A percentile compares a stretch with the other conserved stretches of the same genome.
phyloP scores from a whole-genome alignment of 2,888 invertebrate species.

The Mesopsocus fuscifrons region DNA sequence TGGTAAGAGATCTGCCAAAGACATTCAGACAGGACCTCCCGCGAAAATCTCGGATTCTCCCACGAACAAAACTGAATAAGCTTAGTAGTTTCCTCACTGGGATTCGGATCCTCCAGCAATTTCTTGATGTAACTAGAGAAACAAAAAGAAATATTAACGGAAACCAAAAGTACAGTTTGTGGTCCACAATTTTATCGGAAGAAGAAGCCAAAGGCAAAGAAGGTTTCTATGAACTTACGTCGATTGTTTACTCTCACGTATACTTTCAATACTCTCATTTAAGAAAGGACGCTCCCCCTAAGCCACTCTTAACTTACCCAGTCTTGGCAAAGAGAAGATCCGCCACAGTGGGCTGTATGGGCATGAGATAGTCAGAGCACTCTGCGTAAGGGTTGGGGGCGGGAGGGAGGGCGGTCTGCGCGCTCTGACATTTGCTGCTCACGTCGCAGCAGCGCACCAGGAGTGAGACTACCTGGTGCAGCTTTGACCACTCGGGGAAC shows the following conservation, averaged over 20 bases:
- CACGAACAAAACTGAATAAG: constrained; percentile 86
- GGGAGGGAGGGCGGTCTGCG: constrained; percentile 27
- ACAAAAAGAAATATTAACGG: constrained; percentile 12
- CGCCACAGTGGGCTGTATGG: constrained; percentile 51
- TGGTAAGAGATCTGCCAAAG: constrained; percentile 82
- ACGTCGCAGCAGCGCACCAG: constrained; percentile 86
- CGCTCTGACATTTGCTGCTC: constrained; percentile 41
- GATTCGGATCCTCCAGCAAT: constrained; percentile 82
- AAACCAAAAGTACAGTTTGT: constrained; percentile 3
- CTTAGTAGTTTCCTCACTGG: constrained; percentile 77
- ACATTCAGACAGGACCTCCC: constrained; percentile 71
- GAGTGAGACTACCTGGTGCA: constrained; percentile 82
- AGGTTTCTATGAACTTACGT: background rate
- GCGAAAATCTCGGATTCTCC: constrained; percentile 91
- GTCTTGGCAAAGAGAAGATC: constrained; percentile 68
- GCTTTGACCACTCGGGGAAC: constrained; percentile 81
- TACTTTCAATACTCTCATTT: too few relatives aligned
- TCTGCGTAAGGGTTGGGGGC: constrained; percentile 61
- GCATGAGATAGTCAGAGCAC: constrained; percentile 38
- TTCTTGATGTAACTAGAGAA: constrained; percentile 70
- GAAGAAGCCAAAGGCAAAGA: background rate
- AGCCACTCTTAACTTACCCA: constrained; percentile 45
- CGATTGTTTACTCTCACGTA: background rate
- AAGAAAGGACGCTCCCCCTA: too few relatives aligned
- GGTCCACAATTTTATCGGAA: background rate